Evolutionary conservation across 37 sponge, comb jelly and placozoan species (phyloP), one percentile per base, ranked within the genome.

Genomic region (Oscarella lobularis): DNA sequence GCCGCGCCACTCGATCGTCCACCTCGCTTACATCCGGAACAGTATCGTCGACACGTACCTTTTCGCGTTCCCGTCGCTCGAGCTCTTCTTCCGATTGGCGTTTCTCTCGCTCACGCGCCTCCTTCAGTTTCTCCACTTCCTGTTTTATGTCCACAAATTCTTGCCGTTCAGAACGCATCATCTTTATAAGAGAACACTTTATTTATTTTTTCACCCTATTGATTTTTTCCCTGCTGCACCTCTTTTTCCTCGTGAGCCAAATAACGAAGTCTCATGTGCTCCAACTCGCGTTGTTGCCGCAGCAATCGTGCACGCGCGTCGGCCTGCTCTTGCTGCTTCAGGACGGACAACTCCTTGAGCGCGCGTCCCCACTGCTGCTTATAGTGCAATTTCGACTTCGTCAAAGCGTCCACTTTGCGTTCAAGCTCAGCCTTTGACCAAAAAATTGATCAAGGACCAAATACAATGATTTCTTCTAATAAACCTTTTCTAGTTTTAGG

Each of bases 321-420:
- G 1, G 68, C 75, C 69, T 85, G 90, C 68, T 94, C 95, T 65
- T 66, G 60, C 72, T 94, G 88, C 36, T 84, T 78, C n/a, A 37
- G 35, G 31, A 73, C 34, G 36, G 92, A 87, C 20, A 97, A 76
- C 39, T 93, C 95, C 36, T 79, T 74, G 41, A 97, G 75, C 9
- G 95, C 86, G 39, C 83, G 77, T 39, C 79, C 83, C 98, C 98
- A 97, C 75, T 93, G 86, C 33, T 97, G 87, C 75, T 93, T 90
- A 87, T 97, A 97, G 78, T 97, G 94, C 38, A 86, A 81, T 39
- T 93, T 93, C 1, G 94, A 84, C 36, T 83, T 81, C 20, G 74
- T 36, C 32, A 82, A 65, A 3, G 89, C 60, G 1, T 74, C 37
- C 30, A 93, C 74, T 75, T 97, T 93, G 9, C 87, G 83, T 48